Evolutionary conservation across 2,797 vertebrate genomes (phyloP).

Genomic region (Eulemur albifrons): DNA sequence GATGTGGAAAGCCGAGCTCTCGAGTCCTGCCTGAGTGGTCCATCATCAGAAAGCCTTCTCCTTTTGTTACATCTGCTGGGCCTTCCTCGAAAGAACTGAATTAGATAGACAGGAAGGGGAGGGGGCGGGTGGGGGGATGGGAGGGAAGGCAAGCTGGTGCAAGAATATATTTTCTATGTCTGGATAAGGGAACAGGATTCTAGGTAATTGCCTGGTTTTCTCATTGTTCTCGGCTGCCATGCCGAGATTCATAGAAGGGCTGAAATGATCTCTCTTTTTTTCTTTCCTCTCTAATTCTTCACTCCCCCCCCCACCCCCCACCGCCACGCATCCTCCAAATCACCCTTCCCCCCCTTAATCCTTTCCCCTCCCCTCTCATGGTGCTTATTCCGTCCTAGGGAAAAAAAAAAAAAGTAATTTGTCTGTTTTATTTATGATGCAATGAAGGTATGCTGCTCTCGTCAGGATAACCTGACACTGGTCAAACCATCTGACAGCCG

Average conservation of each 20-base stretch:
- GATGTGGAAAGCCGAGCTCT: constrained; percentile 76
- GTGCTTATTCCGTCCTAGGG: constrained; percentile 84
- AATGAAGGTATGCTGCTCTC: constrained; percentile 97
- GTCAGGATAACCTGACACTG: constrained; percentile 96
- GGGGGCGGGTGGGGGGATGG: constrained; percentile 57
- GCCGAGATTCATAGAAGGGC: constrained; percentile 88
- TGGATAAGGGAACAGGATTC: constrained; percentile 93
- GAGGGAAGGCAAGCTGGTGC: constrained; percentile 85
- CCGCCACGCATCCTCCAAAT: constrained; percentile 59
- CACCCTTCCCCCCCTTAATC: constrained; percentile 73
- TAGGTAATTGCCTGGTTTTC: constrained; percentile 96
- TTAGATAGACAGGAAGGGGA: constrained; percentile 89
- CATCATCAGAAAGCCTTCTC: constrained; percentile 90
- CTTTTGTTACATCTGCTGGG: constrained; percentile 94
- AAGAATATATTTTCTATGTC: constrained; percentile 94
- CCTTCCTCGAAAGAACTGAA: constrained; percentile 93
- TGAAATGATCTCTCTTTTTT: constrained; percentile 84
- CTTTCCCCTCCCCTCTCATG: constrained; percentile 79
- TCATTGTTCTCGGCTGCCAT: constrained; percentile 89
- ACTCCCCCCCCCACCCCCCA: constrained; percentile 61
- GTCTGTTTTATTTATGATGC: constrained; percentile 99
- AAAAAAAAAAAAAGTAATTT: constrained; percentile 89
- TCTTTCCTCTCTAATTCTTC: constrained; percentile 83
- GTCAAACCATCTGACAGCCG: constrained; percentile 95
- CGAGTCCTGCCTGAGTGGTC: constrained; percentile 86